phyloP scores from a whole-genome alignment of 2,113 vertebrate genomes.

The Barnardius zonarius region DNA sequence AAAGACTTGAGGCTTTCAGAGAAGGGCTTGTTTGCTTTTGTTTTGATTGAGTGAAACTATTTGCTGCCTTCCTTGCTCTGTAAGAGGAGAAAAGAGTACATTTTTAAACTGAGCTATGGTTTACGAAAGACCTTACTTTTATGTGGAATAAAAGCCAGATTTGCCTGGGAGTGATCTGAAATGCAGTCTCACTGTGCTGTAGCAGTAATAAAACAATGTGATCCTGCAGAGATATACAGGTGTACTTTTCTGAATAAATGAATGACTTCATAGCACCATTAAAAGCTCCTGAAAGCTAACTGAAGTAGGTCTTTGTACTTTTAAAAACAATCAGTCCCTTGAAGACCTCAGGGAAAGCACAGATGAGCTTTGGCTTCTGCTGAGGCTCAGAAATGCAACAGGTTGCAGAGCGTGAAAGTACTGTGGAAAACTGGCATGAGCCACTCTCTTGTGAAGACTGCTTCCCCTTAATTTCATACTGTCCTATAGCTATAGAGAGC shows the following conservation, averaged over 20 bases:
- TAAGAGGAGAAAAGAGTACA: neutral
- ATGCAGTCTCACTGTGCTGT: neutral
- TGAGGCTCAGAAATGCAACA: neutral
- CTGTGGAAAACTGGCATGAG: neutral
- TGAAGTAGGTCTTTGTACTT: neutral
- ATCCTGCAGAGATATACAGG: neutral
- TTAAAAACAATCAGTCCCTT: neutral
- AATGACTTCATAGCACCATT: neutral
- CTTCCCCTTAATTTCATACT: neutral
- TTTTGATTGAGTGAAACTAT: neutral
- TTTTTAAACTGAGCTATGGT: neutral
- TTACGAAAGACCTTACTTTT: neutral
- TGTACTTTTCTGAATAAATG: neutral
- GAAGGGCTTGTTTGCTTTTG: neutral
- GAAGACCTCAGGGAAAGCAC: neutral
- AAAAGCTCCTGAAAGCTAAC: neutral
- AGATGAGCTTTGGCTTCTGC: neutral
- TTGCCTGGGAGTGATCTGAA: slow-evolving; percentile 1
- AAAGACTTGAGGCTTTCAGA: neutral
- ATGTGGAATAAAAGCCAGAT: neutral
- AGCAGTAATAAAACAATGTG: neutral
- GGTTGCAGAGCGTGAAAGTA: neutral
- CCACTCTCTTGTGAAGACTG: neutral
- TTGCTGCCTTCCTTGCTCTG: neutral
- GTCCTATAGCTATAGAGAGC: neutral